phyloP scores from a whole-genome alignment of 2,888 invertebrate genomes.

The Catocala fraxini region DNA sequence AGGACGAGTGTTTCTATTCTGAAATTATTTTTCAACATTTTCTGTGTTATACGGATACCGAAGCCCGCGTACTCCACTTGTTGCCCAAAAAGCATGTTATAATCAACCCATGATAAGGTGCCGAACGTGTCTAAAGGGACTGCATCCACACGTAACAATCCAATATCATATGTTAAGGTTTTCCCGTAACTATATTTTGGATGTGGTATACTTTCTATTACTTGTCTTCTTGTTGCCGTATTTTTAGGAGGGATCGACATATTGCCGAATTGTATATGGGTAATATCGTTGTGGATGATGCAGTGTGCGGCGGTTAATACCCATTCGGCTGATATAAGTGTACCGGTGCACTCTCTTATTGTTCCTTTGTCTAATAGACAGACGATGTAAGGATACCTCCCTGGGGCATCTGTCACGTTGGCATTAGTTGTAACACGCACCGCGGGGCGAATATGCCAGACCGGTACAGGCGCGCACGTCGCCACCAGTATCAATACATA shows the following conservation, averaged over 20 bases:
- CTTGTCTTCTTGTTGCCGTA: neutral
- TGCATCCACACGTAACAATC: neutral
- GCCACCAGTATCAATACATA: too few species aligned
- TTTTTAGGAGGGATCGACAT: slow-evolving; percentile 6
- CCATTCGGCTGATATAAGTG: neutral
- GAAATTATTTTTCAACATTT: too few species aligned
- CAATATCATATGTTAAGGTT: neutral
- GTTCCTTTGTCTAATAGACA: neutral
- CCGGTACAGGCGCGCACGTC: too few species aligned
- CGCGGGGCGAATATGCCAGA: too few species aligned
- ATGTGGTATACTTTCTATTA: neutral
- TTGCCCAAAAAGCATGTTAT: neutral
- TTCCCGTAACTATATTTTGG: neutral
- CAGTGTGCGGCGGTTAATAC: slow-evolving; percentile 10
- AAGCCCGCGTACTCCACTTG: neutral
- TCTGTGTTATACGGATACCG: too few species aligned
- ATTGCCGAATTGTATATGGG: slow-evolving; percentile 3
- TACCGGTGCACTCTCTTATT: neutral
- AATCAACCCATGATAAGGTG: neutral
- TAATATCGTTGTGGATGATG: slow-evolving; percentile 2
- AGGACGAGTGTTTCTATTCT: too few species aligned
- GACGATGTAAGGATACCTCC: neutral
- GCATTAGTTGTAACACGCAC: too few species aligned
- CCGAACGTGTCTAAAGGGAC: neutral
- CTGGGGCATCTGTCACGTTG: too few species aligned